These are phyloP conservation scores for Cossypha polioptera DNA, from an alignment of 2,797 vertebrate genomes.

Conservation along the genomic window DNA sequence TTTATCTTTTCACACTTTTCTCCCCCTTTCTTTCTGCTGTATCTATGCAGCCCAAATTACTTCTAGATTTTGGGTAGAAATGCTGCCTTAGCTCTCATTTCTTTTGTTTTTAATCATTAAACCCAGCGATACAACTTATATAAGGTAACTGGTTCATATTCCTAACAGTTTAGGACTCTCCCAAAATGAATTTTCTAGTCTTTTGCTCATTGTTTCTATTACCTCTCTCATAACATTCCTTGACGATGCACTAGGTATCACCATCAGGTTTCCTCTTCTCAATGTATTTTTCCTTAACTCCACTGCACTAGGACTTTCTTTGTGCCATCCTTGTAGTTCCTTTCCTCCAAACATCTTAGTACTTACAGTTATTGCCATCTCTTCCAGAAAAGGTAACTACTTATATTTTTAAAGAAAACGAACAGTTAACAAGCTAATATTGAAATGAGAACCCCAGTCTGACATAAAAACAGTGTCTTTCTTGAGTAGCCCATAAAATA, in stretches of 20 bases:
- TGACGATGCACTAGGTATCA: neutral
- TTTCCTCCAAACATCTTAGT: neutral
- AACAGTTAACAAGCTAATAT: neutral
- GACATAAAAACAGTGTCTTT: neutral
- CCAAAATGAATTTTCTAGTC: neutral
- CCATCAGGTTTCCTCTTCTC: neutral
- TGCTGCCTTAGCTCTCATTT: neutral
- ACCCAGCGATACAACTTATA: neutral
- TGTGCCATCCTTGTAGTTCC: neutral
- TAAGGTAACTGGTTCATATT: neutral
- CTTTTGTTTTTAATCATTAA: neutral
- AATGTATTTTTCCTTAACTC: neutral
- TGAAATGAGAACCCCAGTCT: neutral
- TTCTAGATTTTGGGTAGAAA: neutral
- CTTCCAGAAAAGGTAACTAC: neutral
- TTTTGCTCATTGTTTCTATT: neutral
- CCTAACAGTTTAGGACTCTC: neutral
- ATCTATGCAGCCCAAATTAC: neutral
- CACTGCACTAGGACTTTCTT: neutral
- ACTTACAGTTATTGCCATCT: neutral
- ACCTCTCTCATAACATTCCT: neutral
- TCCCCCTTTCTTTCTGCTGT: neutral
- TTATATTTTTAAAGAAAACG: neutral
- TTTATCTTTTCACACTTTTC: neutral
- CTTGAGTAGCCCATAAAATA: neutral